A percentile compares a stretch with the other conserved stretches of the same genome.
Evolutionary conservation across 1,140 invertebrate species (phyloP).

Genomic region (Augochlora pura): DNA sequence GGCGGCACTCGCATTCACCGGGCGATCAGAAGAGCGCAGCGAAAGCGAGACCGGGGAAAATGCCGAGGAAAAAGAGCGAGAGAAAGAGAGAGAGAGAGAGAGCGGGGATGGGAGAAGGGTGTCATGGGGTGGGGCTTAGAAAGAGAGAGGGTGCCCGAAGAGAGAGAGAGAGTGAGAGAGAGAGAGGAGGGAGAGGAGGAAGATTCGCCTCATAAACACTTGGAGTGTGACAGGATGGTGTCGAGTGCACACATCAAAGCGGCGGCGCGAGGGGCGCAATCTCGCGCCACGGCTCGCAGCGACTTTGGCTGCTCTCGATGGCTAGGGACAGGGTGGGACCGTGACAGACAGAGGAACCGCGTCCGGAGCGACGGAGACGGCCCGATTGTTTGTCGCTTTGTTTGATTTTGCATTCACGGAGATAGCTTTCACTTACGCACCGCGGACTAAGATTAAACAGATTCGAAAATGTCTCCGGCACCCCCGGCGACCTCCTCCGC

Average conservation of each 20-base stretch:
- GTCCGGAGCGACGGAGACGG: not conserved
- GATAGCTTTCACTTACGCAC: slow-evolving; percentile 80
- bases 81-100: too few relatives aligned
- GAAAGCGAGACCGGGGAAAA: slow-evolving; percentile 44
- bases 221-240: slow-evolving; percentile 72
- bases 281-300: slow-evolving; percentile 51
- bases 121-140: not conserved
- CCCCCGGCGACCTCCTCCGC: slow-evolving; percentile 52
- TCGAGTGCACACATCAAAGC: slow-evolving; percentile 68
- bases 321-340: not conserved
- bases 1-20: slow-evolving; percentile 51
- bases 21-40: slow-evolving; percentile 63
- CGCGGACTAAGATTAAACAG: slow-evolving; percentile 79
- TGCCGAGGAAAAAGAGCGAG: slow-evolving; percentile 25
- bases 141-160: too few relatives aligned
- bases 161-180: slow-evolving; percentile 31
- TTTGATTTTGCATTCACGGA: slow-evolving; percentile 79
- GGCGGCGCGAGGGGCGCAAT: slow-evolving; percentile 52
- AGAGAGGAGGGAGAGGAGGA: slow-evolving; percentile 37
- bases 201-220: slow-evolving; percentile 73
- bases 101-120: too few relatives aligned
- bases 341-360: not conserved
- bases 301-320: slow-evolving; percentile 58
- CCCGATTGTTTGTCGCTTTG: slow-evolving; percentile 78
- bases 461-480: slow-evolving; percentile 77